A percentile compares a stretch with the other conserved stretches of the same genome.
Evolutionary conservation across 1,140 invertebrate genomes (phyloP).

Genomic region (Battus philenor): DNA sequence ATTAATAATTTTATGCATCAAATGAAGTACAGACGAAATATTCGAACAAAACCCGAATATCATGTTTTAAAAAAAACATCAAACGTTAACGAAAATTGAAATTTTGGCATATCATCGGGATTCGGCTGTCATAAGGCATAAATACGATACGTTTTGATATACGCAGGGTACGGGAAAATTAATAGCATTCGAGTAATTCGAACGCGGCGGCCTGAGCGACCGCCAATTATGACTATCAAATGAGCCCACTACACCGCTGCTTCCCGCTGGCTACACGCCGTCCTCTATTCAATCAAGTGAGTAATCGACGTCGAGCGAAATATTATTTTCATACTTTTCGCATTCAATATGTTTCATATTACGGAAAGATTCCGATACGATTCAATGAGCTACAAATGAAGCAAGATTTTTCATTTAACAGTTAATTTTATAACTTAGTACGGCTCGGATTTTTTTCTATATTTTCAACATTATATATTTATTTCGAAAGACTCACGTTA

Average conservation of each 20-base stretch:
- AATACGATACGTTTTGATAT: slow-evolving; percentile 2
- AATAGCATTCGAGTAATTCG: slow-evolving; percentile 24
- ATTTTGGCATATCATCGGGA: background rate
- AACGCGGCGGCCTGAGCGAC: slow-evolving; percentile 19
- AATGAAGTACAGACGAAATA: too few relatives aligned
- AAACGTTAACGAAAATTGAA: background rate
- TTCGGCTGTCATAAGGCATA: slow-evolving; percentile 2
- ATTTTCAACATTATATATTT: too few relatives aligned
- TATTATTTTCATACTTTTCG: background rate
- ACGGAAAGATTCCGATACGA: too few relatives aligned
- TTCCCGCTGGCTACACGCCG: slow-evolving; percentile 17
- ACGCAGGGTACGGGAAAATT: slow-evolving; percentile 19
- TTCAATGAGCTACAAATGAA: too few relatives aligned
- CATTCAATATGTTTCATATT: too few relatives aligned
- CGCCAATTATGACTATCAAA: slow-evolving; percentile 30
- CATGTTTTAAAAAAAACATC: background rate
- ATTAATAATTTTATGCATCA: too few relatives aligned
- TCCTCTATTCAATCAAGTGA: slow-evolving; percentile 4
- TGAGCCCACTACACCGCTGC: slow-evolving; percentile 17
- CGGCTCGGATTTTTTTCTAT: too few relatives aligned
- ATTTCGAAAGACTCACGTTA: too few relatives aligned
- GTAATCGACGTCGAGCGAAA: background rate
- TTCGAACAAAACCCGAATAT: too few relatives aligned
- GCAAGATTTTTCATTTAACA: too few relatives aligned
- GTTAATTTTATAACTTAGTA: too few relatives aligned